Base-by-base conservation (phyloP, 2,113 vertebrate species). In the Candoia aspera region DNA sequence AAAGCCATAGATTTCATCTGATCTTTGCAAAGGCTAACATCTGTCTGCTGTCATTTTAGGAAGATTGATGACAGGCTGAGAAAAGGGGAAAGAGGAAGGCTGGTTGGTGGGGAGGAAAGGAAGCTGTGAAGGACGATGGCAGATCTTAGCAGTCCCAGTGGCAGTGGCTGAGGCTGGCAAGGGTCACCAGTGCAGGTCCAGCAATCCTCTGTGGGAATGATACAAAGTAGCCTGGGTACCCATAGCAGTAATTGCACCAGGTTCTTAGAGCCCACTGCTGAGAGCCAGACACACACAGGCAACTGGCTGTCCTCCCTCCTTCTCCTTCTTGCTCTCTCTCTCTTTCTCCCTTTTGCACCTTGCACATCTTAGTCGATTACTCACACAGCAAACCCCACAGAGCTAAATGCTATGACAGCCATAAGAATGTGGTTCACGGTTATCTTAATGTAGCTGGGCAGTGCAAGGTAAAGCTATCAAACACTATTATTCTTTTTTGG, bases 1-100 rank as follows among this genome's bases (percentile, higher is more conserved):
- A 97, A 97, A 99, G 98, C 98, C 98, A 98, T 97, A 97, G 98
- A 98, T 99, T 98, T 98, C 98, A 99, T 99, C 98, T 99, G 99
- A 99, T 99, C 98, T 99, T 99, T 99, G 98, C 98, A 99, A 99
- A 99, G 98, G 99, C 99, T 99, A 99, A 99, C 99, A 99, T 99
- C 99, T 99, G 99, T 99, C 99, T 98, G 97, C 98, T 99, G 99
- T 99, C 99, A 99, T 98, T 99, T 99, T 98, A 98, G 98, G 97
- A 98, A 99, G 98, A 99, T 99, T 99, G 99, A 99, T 99, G 99
- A 98, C 98, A 99, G 98, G 97, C 98, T 97, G 95, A 97, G 98
- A 97, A 97, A 97, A 96, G 97, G 96, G 97, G 94, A 95, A 97
- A 96, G 95, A 96, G 95, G 96, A 94, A 68, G 49, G 60, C 49